A percentile compares a stretch with the other conserved stretches of the same genome.
phyloP scores from a whole-genome alignment of 2,797 vertebrate species.

The Alosa sapidissima region DNA sequence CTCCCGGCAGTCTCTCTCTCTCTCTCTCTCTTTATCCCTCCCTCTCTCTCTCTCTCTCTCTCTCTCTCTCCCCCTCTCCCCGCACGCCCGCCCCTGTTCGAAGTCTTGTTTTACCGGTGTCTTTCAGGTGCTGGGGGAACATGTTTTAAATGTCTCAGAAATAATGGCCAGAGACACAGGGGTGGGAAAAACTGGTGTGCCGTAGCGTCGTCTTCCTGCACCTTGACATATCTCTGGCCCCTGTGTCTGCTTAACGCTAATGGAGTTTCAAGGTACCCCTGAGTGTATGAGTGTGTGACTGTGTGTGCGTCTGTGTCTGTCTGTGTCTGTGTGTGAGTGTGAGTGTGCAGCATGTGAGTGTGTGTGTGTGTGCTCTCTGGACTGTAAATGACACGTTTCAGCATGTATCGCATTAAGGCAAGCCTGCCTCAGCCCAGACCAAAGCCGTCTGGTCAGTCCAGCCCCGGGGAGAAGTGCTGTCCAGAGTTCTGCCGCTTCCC shows the following conservation, averaged over 20 bases:
- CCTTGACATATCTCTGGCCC: not conserved
- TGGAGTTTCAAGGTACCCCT: not conserved
- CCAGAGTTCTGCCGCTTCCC: not conserved
- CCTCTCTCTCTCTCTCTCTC: conserved; percentile 57
- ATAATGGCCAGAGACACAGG: not conserved
- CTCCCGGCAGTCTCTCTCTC: conserved; percentile 49
- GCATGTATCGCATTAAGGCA: not conserved
- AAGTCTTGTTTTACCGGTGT: conserved; percentile 1
- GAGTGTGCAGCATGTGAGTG: not conserved
- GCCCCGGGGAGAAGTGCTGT: not conserved
- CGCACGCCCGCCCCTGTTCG: not conserved
- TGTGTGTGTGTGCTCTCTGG: not conserved
- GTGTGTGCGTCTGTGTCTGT: not conserved
- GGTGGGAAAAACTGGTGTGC: not conserved
- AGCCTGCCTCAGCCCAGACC: not conserved
- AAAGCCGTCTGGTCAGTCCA: not conserved
- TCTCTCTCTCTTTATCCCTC: conserved; percentile 45
- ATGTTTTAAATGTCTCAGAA: conserved; percentile 14
- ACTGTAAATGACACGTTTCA: conserved; percentile 5
- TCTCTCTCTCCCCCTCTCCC: conserved; percentile 27
- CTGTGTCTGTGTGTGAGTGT: no score
- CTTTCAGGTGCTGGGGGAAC: conserved; percentile 4
- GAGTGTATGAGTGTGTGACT: not conserved
- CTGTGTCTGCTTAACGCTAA: not conserved
- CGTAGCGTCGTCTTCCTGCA: not conserved